These are phyloP conservation scores for Hylaeus anthracinus DNA, from an alignment of 1,140 invertebrate genomes.

Conservation along the genomic window DNA sequence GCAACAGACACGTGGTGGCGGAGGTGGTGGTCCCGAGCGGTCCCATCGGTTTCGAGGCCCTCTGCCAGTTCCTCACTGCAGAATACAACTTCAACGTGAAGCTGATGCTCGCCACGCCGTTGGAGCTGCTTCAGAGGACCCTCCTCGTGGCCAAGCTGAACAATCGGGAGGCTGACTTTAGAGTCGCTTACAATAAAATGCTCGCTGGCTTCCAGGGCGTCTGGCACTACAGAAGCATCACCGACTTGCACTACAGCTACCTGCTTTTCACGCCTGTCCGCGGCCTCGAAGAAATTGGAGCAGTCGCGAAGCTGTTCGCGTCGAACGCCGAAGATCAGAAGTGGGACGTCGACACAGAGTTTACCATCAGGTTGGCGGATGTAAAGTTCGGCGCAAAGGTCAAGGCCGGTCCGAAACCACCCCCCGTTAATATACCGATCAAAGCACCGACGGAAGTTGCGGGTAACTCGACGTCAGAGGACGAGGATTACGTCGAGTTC, in stretches of 20 bases:
- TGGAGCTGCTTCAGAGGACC: conserved; percentile 85
- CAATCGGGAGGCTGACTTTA: conserved; percentile 85
- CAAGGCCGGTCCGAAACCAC: conserved; percentile 71
- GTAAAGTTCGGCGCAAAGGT: conserved; percentile 81
- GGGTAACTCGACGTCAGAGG: not conserved
- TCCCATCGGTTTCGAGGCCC: conserved; percentile 85
- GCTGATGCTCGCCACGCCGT: conserved; percentile 86
- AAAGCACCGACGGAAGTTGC: conserved; percentile 37
- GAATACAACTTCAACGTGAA: conserved; percentile 87
- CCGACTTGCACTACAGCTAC: conserved; percentile 89
- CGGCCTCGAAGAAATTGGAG: conserved; percentile 87
- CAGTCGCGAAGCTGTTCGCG: conserved; percentile 85
- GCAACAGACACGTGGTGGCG: conserved; percentile 86
- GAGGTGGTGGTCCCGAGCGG: conserved; percentile 85
- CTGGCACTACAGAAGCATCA: conserved; percentile 86
- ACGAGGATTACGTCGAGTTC: conserved; percentile 63
- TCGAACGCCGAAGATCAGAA: conserved; percentile 56
- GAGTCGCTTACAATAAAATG: conserved; percentile 87
- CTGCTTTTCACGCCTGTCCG: conserved; percentile 88
- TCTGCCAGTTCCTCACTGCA: conserved; percentile 81
- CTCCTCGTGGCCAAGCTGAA: conserved; percentile 84
- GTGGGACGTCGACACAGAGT: conserved; percentile 85
- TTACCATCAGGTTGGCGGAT: conserved; percentile 85
- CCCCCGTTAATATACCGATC: conserved; percentile 63
- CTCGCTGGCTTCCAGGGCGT: conserved; percentile 88